phyloP scores from a whole-genome alignment of 2,888 invertebrate genomes.

The Caenorhabditis zanzibari region DNA sequence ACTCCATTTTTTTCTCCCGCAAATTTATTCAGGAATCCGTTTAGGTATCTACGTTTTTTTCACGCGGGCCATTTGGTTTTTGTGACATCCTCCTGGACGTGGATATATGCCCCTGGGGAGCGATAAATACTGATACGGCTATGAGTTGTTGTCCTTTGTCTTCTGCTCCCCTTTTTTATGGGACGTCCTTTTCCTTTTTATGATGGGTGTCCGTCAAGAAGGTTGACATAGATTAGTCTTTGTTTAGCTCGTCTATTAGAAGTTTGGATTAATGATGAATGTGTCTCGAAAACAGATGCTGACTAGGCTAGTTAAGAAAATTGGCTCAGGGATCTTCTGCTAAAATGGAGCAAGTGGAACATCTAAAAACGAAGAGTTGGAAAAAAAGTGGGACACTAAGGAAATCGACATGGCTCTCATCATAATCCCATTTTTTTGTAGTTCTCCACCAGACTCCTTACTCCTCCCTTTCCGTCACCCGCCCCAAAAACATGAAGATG shows the following conservation, averaged over 20 bases:
- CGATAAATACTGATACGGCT: constrained; percentile 68
- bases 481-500: constrained; percentile 54
- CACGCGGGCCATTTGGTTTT: constrained; percentile 23
- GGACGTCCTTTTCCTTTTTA: constrained; percentile 18
- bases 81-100: constrained; percentile 40
- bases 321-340: too few species aligned
- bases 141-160: constrained; percentile 62
- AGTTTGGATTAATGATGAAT: constrained; percentile 7
- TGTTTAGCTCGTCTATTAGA: not conserved
- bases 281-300: not conserved
- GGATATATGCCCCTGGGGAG: constrained; percentile 43
- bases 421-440: constrained; percentile 61
- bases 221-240: constrained; percentile 33
- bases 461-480: constrained; percentile 16
- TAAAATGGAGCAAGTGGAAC: not conserved
- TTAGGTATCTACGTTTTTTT: constrained; percentile 22
- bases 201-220: constrained; percentile 38
- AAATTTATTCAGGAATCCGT: not conserved
- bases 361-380: constrained; percentile 5
- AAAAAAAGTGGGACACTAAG: constrained; percentile 26
- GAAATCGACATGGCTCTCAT: constrained; percentile 44
- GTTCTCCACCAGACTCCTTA: constrained; percentile 40
- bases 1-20: not conserved
- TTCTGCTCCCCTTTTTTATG: constrained; percentile 8
- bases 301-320: not conserved